Evolutionary conservation across 2,888 invertebrate species (phyloP).

Genomic region (Nomada flava): DNA sequence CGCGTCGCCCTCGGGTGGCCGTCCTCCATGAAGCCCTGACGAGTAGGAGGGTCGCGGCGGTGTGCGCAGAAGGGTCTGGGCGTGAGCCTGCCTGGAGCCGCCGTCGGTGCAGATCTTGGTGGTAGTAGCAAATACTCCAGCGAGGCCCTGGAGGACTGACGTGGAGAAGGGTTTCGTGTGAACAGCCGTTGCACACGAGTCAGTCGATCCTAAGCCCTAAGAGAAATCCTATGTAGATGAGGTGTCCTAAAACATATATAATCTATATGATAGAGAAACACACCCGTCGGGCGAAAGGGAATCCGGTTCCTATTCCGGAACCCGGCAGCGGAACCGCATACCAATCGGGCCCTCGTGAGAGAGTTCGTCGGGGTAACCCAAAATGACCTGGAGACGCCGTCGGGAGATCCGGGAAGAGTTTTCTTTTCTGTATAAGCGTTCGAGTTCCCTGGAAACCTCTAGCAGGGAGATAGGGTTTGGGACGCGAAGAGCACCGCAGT

Average conservation of each 20-base stretch:
- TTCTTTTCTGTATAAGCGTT: slow-evolving; percentile 59
- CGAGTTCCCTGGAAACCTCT: no score
- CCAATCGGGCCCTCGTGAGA: slow-evolving; percentile 66
- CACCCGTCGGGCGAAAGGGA: slow-evolving; percentile 86
- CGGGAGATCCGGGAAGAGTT: slow-evolving; percentile 80
- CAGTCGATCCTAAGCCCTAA: slow-evolving; percentile 87
- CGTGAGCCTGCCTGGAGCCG: slow-evolving; percentile 83
- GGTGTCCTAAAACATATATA: slow-evolving; percentile 82
- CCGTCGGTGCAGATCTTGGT: slow-evolving; percentile 84
- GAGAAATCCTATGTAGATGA: slow-evolving; percentile 14
- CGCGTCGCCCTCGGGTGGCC: neutral
- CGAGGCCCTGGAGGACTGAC: slow-evolving; percentile 87
- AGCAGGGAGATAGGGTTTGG: no score
- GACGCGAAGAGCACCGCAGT: no score
- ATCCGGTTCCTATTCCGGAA: slow-evolving; percentile 74
- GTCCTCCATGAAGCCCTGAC: slow-evolving; percentile 85
- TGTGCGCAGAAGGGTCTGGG: slow-evolving; percentile 76
- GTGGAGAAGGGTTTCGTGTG: slow-evolving; percentile 88
- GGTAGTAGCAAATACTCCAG: slow-evolving; percentile 87
- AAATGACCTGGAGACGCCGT: slow-evolving; percentile 78
- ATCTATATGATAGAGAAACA: slow-evolving; percentile 65
- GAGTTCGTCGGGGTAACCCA: slow-evolving; percentile 85
- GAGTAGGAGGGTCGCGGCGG: slow-evolving; percentile 85
- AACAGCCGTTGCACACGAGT: slow-evolving; percentile 87
- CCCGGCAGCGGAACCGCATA: slow-evolving; percentile 84